Conservation (phyloP, 1,140 invertebrate genomes). For the Calycopis cecrops region DNA sequence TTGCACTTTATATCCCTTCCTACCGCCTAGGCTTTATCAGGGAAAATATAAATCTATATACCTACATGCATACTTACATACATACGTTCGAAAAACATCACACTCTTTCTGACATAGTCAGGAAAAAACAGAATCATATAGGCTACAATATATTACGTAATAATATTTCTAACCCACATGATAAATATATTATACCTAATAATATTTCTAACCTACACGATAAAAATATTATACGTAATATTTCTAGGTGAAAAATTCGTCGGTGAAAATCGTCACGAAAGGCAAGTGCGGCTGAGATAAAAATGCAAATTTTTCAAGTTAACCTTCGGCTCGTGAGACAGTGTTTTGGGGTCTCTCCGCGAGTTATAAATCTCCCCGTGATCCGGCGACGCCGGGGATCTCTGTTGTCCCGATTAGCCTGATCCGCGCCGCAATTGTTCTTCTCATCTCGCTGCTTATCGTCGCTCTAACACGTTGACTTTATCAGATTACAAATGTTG, state of each 20-base stretch:
- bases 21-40: too few species aligned
- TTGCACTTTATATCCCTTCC: too few species aligned
- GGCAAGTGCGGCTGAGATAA: constrained; percentile 32
- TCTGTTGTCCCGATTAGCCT: constrained; percentile 34
- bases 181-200: too few species aligned
- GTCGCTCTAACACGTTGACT: not conserved
- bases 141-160: too few species aligned
- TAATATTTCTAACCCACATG: too few species aligned
- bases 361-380: constrained; percentile 40
- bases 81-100: too few species aligned
- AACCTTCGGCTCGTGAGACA: constrained; percentile 36
- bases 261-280: constrained; percentile 14
- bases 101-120: too few species aligned
- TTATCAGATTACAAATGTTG: too few species aligned
- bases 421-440: constrained; percentile 30
- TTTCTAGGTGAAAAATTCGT: not conserved
- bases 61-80: too few species aligned
- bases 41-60: too few species aligned
- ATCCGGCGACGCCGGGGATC: constrained; percentile 30
- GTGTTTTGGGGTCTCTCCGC: constrained; percentile 27
- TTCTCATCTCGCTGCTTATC: constrained; percentile 1
- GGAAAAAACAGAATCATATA: too few species aligned
- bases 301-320: constrained; percentile 47
- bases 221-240: not conserved
- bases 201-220: too few species aligned